Evolutionary conservation across 2,113 vertebrate species (phyloP).

Genomic region (Crotalus tigris): DNA sequence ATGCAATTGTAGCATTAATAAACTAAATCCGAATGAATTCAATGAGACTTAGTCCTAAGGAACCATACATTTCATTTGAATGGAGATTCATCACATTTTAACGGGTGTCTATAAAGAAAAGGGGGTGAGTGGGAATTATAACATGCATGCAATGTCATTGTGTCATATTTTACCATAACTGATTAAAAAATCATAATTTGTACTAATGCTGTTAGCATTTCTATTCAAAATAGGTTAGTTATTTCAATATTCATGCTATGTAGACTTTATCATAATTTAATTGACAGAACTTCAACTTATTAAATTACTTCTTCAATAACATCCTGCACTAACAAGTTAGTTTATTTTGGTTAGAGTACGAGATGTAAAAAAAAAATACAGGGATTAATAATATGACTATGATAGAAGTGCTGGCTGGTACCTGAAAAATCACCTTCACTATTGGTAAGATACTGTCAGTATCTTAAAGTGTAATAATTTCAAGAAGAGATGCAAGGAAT

Average conservation of each 20-base stretch:
- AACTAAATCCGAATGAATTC: neutral
- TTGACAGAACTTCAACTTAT: neutral
- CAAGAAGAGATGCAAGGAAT: neutral
- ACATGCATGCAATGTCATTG: neutral
- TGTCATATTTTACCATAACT: neutral
- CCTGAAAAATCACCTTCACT: neutral
- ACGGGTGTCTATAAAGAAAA: neutral
- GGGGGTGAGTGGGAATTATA: neutral
- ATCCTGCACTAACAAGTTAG: neutral
- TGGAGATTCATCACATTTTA: neutral
- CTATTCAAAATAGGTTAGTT: neutral
- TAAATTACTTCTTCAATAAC: neutral
- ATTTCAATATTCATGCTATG: neutral
- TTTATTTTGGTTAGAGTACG: neutral
- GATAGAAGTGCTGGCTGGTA: slow-evolving; percentile 20
- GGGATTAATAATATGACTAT: slow-evolving; percentile 9
- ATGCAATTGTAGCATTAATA: neutral
- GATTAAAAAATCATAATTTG: neutral
- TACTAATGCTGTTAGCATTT: neutral
- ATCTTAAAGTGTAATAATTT: neutral
- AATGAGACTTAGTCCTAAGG: neutral
- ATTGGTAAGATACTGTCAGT: neutral
- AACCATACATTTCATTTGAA: neutral
- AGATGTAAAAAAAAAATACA: slow-evolving; percentile 8
- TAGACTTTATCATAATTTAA: neutral